phyloP scores from a whole-genome alignment of 2,797 vertebrate genomes.

The Tadarida brasiliensis region DNA sequence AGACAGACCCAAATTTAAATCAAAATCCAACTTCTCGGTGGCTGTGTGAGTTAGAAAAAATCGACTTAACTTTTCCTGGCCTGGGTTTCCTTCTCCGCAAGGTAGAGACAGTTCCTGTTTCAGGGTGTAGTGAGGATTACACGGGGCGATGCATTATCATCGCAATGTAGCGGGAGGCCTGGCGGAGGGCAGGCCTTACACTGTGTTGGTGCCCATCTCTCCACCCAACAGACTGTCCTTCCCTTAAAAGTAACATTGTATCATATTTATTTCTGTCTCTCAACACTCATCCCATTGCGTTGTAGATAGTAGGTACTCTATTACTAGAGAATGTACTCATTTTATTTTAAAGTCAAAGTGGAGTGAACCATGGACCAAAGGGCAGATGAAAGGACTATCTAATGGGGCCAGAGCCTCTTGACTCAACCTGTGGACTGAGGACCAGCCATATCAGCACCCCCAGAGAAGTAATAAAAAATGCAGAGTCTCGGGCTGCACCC shows the following conservation, averaged over 20 bases:
- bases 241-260: neutral
- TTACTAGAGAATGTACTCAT: neutral
- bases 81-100: conserved; percentile 39
- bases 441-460: neutral
- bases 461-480: neutral
- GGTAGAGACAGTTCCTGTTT: neutral
- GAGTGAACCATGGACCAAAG: neutral
- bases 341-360: conserved; percentile 19
- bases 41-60: neutral
- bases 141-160: neutral
- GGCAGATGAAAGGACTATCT: neutral
- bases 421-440: neutral
- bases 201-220: neutral
- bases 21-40: conserved; percentile 3
- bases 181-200: neutral
- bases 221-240: neutral
- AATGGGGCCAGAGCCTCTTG: neutral
- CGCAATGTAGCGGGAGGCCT: neutral
- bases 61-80: neutral
- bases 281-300: neutral
- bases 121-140: neutral
- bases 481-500: neutral
- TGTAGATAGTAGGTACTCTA: neutral
- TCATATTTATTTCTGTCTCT: neutral
- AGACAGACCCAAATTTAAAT: neutral